Conservation (phyloP, 2,888 invertebrate species). For the Hoplodrina ambigua region DNA sequence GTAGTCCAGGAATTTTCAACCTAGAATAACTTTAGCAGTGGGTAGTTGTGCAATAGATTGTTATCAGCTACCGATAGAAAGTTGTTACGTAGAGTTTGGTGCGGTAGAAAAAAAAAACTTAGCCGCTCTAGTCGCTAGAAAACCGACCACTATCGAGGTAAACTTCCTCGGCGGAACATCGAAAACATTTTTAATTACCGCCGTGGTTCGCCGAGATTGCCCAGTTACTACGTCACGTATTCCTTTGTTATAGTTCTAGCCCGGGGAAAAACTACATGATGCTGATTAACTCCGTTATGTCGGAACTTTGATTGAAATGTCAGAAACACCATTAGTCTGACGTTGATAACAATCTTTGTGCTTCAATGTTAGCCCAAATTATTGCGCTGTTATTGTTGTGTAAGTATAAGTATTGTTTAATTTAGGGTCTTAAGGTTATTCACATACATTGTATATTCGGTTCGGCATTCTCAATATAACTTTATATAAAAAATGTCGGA, state of each 20-base stretch:
- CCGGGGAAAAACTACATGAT: conserved; percentile 18
- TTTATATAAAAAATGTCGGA: too few relatives aligned
- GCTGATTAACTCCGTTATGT: conserved; percentile 24
- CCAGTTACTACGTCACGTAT: conserved; percentile 43
- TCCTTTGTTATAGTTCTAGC: conserved; percentile 27
- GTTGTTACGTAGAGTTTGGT: conserved; percentile 52
- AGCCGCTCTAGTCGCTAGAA: conserved; percentile 33
- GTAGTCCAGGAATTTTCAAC: background rate
- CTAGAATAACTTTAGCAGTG: conserved; percentile 17
- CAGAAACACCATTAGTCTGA: conserved; percentile 21
- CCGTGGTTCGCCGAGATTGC: conserved; percentile 36
- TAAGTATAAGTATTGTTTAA: conserved; percentile 28
- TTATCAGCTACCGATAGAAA: conserved; percentile 50
- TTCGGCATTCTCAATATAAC: too few relatives aligned
- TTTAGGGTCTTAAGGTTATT: background rate
- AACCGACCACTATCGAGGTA: conserved; percentile 36
- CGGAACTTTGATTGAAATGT: conserved; percentile 43
- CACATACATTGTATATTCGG: too few relatives aligned
- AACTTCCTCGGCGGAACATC: conserved; percentile 49
- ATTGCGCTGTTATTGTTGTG: conserved; percentile 7
- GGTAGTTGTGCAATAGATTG: conserved; percentile 41
- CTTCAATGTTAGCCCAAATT: conserved; percentile 34
- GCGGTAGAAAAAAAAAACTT: conserved; percentile 41
- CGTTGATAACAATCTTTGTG: conserved; percentile 22
- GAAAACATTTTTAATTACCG: conserved; percentile 61